These are phyloP conservation scores for Galeruca laticollis DNA, from an alignment of 2,888 invertebrate genomes.

Conservation along the genomic window DNA sequence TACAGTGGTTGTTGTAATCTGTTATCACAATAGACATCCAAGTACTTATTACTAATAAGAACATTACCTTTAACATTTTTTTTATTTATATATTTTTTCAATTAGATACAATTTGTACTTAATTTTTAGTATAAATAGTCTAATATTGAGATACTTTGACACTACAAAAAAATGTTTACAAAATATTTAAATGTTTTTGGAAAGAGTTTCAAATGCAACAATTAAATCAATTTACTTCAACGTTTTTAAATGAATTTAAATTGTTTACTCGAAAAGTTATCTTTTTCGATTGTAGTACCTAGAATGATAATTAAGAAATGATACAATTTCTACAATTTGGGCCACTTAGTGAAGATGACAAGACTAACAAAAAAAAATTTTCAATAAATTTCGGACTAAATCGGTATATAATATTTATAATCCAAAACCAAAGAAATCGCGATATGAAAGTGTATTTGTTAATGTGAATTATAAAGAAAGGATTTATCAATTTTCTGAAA, in stretches of 20 bases:
- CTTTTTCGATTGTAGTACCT: too few relatives aligned
- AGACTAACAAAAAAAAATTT: background rate
- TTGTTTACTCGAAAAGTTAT: too few relatives aligned
- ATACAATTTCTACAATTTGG: too few relatives aligned
- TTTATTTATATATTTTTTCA: background rate
- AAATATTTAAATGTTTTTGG: background rate
- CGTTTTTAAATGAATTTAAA: too few relatives aligned
- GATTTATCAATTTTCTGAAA: background rate
- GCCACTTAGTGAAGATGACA: background rate
- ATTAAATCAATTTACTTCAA: too few relatives aligned
- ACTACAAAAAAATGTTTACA: background rate
- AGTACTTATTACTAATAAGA: background rate
- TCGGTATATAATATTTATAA: background rate
- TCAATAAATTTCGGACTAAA: background rate
- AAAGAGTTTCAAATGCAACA: background rate
- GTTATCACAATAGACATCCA: background rate
- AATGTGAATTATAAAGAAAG: background rate
- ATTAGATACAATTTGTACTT: background rate
- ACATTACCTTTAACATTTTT: background rate
- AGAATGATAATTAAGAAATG: too few relatives aligned
- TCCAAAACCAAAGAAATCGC: background rate
- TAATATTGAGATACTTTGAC: background rate
- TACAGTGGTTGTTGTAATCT: background rate
- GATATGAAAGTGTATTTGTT: background rate
- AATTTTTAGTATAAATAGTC: background rate